A percentile compares a stretch with the other conserved stretches of the same genome.
phyloP scores from a whole-genome alignment of 2,888 invertebrate genomes.

The Lacanobia oleracea region DNA sequence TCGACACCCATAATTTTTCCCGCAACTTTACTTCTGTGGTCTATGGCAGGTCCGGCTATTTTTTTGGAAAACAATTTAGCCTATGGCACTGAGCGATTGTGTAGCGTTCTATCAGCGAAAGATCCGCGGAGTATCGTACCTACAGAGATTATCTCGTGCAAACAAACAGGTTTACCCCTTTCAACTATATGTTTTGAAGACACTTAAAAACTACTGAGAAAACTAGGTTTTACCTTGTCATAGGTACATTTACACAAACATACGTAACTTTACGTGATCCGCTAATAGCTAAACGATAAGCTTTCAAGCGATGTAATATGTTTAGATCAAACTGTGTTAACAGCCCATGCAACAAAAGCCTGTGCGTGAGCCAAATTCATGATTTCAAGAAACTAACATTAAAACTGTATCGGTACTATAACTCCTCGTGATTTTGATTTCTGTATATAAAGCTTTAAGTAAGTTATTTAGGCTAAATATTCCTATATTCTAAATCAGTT shows the following conservation, averaged over 20 bases:
- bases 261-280: slow-evolving; percentile 1
- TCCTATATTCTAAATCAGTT: neutral
- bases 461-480: neutral
- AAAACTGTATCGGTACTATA: slow-evolving; percentile 4
- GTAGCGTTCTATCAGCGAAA: neutral
- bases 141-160: neutral
- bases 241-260: neutral
- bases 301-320: neutral
- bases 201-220: neutral
- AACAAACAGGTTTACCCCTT: neutral
- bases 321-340: neutral
- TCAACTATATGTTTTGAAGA: neutral
- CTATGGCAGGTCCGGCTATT: neutral
- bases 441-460: neutral
- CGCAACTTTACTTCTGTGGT: too few relatives aligned
- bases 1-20: too few relatives aligned
- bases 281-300: slow-evolving; percentile 17
- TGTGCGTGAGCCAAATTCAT: neutral
- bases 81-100: neutral
- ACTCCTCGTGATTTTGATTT: neutral
- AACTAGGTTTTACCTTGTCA: neutral
- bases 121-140: neutral
- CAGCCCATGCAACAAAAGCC: slow-evolving; percentile 12
- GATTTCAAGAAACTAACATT: neutral
- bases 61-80: neutral